A percentile compares a stretch with the other conserved stretches of the same genome.
Evolutionary conservation across 2,113 vertebrate species (phyloP).

Genomic region (Bungarus multicinctus): DNA sequence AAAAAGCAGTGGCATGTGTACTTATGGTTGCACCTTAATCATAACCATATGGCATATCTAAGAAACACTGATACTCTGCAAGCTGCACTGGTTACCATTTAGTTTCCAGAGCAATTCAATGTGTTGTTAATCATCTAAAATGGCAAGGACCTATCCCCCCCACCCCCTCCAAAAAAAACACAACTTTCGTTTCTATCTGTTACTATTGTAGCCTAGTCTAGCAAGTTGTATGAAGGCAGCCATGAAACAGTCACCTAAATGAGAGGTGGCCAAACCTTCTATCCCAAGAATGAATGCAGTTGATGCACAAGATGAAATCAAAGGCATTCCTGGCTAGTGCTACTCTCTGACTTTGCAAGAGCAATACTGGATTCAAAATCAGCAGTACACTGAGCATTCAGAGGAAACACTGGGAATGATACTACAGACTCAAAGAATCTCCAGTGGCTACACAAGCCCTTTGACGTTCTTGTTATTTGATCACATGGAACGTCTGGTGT

Average conservation of each 20-base stretch:
- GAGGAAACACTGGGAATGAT: not conserved
- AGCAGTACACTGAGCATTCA: not conserved
- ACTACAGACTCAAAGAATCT: not conserved
- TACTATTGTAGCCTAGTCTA: not conserved
- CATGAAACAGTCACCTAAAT: not conserved
- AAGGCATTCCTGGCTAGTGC: not conserved
- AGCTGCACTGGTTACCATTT: not conserved
- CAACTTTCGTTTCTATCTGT: not conserved
- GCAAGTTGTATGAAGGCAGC: not conserved
- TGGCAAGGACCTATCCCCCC: not conserved
- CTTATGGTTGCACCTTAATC: not conserved
- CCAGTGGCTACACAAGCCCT: not conserved
- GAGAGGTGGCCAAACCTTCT: not conserved
- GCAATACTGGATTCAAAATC: not conserved
- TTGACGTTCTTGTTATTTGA: not conserved
- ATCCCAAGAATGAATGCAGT: not conserved
- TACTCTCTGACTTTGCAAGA: not conserved
- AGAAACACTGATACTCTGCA: not conserved
- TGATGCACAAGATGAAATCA: not conserved
- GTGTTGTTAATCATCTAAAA: not conserved
- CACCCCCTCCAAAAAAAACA: no score
- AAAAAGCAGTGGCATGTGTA: not conserved
- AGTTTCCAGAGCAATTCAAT: not conserved
- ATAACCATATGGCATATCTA: not conserved
- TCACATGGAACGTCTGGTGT: not conserved